Base-by-base conservation (phyloP, 2,888 invertebrate species). In the Watsonalla cultraria region DNA sequence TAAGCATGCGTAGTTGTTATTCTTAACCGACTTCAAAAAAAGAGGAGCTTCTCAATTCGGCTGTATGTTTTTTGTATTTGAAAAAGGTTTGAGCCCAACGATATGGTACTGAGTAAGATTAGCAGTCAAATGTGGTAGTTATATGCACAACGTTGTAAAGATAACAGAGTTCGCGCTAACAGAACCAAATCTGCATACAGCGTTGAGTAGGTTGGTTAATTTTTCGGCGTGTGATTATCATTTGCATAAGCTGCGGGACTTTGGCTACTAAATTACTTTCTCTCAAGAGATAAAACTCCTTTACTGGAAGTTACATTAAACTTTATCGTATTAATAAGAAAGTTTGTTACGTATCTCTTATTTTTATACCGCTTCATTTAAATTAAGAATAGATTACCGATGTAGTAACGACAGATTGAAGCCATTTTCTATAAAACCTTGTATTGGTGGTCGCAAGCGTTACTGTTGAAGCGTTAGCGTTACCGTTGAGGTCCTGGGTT, bases 231-330 rank as follows among this genome's bases (percentile, higher is more conserved):
- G 74, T 79, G 76, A 80, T 77, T 76, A 74, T 60, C 61, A 82
- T 84, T 84, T 81, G 78, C 84, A 84, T 84, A 85, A 82, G 75
- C 72, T 65, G 65, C 62, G 71, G 70, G 64, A 64, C 68, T 70
- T 68, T 62, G 58, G 63, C 59, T 66, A 70, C 68, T 71, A 72
- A 77, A 79, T 79, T 78, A 76, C 68, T 71, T 72, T 70, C 59
- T 52, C 52, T 51, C 48, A 46, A 54, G 51, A 57, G 54, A 56
- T 58, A 58, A 55, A 48, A 52, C 42, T 42, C 42, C 42, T 54
- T 52, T 57, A 56, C 64, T 62, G 57, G 56, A 67, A 62, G 56
- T 55, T 60, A 52, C 56, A 59, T 48, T 15, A 54, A 49, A 37
- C 55, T 56, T 35, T 54, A 56, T 53, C 50, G 52, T 54, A 47